Base-by-base conservation (phyloP, 2,113 vertebrate species). In the Dicerorhinus sumatrensis region DNA sequence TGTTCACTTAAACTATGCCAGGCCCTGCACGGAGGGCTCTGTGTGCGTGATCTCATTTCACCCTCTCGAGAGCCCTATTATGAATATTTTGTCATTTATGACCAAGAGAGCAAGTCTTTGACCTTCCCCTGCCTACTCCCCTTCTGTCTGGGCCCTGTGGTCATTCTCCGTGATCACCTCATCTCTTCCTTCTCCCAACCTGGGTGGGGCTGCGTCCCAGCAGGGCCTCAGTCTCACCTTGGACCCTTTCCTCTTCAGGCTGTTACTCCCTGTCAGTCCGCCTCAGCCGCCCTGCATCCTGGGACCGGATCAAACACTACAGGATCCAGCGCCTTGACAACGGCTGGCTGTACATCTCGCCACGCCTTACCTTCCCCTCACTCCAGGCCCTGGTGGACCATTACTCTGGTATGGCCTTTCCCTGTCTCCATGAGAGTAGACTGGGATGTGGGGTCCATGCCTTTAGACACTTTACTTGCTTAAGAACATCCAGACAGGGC, bases 261-360 rank as follows among this genome's bases (percentile, higher is more conserved):
- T 98, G 98, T 94, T 99, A 98, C 76, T 99, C 99, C 0, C 98
- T 99, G 72, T 99, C 99, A 0, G 14, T 99, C 62, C 97, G 99
- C 77, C 97, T 72, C 65, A 97, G 98, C 33, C 97, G 96, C 76
- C 97, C 17, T 2, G 5, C 85, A 5, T 97, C 98, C 21, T 92
- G 94, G 97, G 98, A 99, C 92, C 96, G 96, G 0, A 98, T 99
- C 81, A 99, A 98, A 69, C 99, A 99, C 98, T 99, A 99, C 92
- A 99, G 99, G 95, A 99, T 99, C 97, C 96, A 98, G 29, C 73
- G 70, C 42, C 98, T 99, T 62, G 98, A 98, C 9, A 99, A 99
- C 0, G 98, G 99, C 92, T 99, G 99, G 99, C 89, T 99, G 73
- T 99, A 99, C 98, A 99, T 99, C 95, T 99, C 99, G 0, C 98